Evolutionary conservation across 2,888 invertebrate genomes (phyloP), one percentile per base, ranked within the genome.

Genomic region (Drosophila neotestacea): DNA sequence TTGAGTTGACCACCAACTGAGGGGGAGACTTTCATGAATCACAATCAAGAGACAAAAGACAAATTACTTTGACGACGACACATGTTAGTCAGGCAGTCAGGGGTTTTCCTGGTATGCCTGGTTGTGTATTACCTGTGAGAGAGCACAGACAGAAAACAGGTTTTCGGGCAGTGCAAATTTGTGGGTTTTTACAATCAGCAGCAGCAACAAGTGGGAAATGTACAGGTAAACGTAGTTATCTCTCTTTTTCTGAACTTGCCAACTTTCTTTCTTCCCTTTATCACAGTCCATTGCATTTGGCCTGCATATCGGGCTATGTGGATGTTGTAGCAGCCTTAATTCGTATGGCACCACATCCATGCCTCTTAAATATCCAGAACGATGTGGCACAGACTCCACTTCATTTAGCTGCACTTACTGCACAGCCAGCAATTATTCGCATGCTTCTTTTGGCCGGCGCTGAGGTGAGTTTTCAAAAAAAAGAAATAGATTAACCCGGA

Each of bases 361-460:
- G 95, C 51, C 94, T 96, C 68, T 93, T 98, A 46, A 96, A 98
- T 91, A 95, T 97, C 39, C 94, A 95, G 56, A 98, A 98, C 92
- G 96, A 97, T 92, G 94, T 95, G 62, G 95, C 95, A 6, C 95
- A 96, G 87, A 96, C 97, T 1, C 95, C 98, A 0, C 93, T 98
- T n/a, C 98, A 98, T 93, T 93, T 98, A 71, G 97, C 98, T 0
- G 96, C 97, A 1, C 93, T 96, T 77, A 96, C 96, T 41, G 94
- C 95, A 9, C 96, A 97, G 91, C 94, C 95, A 39, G 94, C 94
- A 47, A 94, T 98, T 50, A 95, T 95, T 2, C 94, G 97, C 73
- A 95, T 96, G 93, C 93, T 98, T 66, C 94, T 98, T 32, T 94
- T 95, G 32, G 96, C 96, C 1, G 98, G 98, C 16, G 97, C 97